phyloP scores from a whole-genome alignment of 2,888 invertebrate species.

The Lutraria lutraria region DNA sequence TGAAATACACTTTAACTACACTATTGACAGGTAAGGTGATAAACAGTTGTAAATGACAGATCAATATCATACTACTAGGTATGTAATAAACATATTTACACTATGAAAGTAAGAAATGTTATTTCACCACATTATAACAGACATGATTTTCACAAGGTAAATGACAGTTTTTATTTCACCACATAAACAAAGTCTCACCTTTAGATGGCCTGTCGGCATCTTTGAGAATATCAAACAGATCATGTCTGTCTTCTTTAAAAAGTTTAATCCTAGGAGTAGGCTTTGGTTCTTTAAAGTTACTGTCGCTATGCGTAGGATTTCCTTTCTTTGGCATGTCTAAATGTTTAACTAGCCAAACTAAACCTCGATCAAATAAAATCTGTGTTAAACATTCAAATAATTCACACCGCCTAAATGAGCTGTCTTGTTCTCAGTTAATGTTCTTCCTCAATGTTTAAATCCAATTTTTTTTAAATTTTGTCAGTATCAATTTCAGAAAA shows the following conservation, averaged over 20 bases:
- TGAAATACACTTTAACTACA: too few species aligned
- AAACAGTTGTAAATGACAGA: too few species aligned
- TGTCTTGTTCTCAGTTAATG: background rate
- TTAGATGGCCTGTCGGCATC: constrained; percentile 54
- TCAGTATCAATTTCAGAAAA: background rate
- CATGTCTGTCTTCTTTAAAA: constrained; percentile 73
- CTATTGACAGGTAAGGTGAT: too few species aligned
- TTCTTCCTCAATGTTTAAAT: background rate
- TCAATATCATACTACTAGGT: too few species aligned
- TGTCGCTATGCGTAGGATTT: constrained; percentile 70
- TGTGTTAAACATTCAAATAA: background rate
- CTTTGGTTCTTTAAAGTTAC: constrained; percentile 68
- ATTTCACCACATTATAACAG: too few species aligned
- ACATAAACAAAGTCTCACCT: background rate
- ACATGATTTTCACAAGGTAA: too few species aligned
- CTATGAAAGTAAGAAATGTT: too few species aligned
- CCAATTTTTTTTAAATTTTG: background rate
- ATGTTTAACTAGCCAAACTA: constrained; percentile 7
- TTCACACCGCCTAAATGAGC: background rate
- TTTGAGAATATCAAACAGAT: constrained; percentile 73
- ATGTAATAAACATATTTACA: too few species aligned
- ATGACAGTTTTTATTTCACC: too few species aligned
- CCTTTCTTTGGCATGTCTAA: constrained; percentile 76
- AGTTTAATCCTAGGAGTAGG: constrained; percentile 70
- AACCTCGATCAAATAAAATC: background rate